A percentile compares a stretch with the other conserved stretches of the same genome.
phyloP scores from a whole-genome alignment of 2,113 vertebrate genomes.

The Cottus gobio region DNA sequence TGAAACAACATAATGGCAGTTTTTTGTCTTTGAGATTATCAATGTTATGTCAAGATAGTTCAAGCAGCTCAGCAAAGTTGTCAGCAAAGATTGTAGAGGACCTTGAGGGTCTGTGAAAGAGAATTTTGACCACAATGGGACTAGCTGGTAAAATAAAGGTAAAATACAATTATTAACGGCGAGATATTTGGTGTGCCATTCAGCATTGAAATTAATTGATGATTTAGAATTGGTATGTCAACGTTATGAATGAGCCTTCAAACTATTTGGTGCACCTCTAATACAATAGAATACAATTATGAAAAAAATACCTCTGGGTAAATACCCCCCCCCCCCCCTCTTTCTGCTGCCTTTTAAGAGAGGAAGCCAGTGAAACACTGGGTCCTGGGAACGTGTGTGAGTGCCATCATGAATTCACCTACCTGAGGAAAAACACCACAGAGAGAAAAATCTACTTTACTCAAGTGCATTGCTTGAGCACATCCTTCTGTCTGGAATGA shows the following conservation, averaged over 20 bases:
- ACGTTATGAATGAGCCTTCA: too few relatives aligned
- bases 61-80: too few relatives aligned
- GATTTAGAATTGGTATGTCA: too few relatives aligned
- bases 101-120: background rate
- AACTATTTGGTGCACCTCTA: background rate
- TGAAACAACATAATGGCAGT: background rate
- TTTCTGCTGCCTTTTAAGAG: background rate
- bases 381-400: background rate
- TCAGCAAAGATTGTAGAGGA: background rate
- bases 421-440: background rate
- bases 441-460: conserved; percentile 19
- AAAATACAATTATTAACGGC: background rate
- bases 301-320: background rate
- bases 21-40: background rate
- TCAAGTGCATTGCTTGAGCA: conserved; percentile 32
- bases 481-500: conserved; percentile 49
- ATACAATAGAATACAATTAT: background rate
- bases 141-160: background rate
- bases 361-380: background rate
- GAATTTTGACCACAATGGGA: background rate
- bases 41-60: background rate
- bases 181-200: background rate
- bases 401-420: background rate
- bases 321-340: too few relatives aligned
- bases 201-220: too few relatives aligned